A percentile compares a stretch with the other conserved stretches of the same genome.
phyloP scores from a whole-genome alignment of 2,888 invertebrate genomes.

The Phyto melanocephala region DNA sequence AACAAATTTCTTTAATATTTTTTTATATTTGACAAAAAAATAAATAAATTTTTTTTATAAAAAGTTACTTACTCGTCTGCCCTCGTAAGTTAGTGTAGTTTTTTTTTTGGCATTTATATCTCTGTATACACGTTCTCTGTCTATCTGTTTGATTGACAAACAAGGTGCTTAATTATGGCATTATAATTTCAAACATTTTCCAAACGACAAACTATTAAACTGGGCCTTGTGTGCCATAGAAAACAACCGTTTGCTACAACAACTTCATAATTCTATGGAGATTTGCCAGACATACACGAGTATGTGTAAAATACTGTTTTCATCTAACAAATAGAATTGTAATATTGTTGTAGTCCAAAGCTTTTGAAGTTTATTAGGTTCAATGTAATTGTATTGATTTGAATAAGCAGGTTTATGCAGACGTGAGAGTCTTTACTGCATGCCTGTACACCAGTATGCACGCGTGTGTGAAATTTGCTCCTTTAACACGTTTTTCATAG shows the following conservation, averaged over 20 bases:
- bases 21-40: too few relatives aligned
- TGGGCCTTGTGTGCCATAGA: conserved; percentile 7
- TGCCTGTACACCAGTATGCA: not conserved
- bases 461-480: conserved; percentile 11
- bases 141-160: conserved; percentile 44
- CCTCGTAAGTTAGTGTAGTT: too few relatives aligned
- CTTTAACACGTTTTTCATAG: conserved; percentile 56
- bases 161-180: conserved; percentile 62
- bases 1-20: too few relatives aligned
- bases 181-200: conserved; percentile 50
- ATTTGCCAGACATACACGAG: conserved; percentile 8
- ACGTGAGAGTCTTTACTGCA: too few relatives aligned
- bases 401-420: not conserved
- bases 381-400: conserved; percentile 38
- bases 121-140: not conserved
- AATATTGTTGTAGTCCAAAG: not conserved
- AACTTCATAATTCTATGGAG: conserved; percentile 3
- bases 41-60: too few relatives aligned
- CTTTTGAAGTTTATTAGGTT: conserved; percentile 39
- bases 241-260: too few relatives aligned
- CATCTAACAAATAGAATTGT: not conserved
- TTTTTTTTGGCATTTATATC: not conserved
- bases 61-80: too few relatives aligned
- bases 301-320: conserved; percentile 2
- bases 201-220: conserved; percentile 44